phyloP scores from a whole-genome alignment of 2,888 invertebrate genomes.

The Noctua pronuba region DNA sequence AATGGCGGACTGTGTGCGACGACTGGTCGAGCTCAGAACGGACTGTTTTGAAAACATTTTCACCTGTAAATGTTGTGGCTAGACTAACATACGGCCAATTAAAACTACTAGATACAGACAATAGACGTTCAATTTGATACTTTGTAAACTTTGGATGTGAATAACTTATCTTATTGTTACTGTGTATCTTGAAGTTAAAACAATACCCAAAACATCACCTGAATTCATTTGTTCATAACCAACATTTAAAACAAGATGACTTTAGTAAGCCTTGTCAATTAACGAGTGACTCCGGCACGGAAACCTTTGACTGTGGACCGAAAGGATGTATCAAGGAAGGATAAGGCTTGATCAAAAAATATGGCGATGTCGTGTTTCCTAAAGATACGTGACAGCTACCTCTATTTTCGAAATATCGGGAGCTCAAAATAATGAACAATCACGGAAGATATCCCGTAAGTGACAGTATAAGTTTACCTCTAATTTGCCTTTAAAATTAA shows the following conservation, averaged over 20 bases:
- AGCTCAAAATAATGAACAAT: too few species aligned
- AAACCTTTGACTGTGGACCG: neutral
- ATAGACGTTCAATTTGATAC: constrained; percentile 61
- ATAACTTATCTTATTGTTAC: constrained; percentile 23
- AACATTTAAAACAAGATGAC: neutral
- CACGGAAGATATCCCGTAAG: too few species aligned
- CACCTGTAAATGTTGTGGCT: constrained; percentile 69
- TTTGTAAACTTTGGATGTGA: constrained; percentile 67
- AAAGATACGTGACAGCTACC: neutral
- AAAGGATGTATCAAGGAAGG: neutral
- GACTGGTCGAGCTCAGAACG: constrained; percentile 56
- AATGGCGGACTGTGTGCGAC: constrained; percentile 65
- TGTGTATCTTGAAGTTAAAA: constrained; percentile 16
- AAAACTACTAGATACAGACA: constrained; percentile 66
- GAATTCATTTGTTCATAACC: constrained; percentile 6
- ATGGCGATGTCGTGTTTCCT: neutral
- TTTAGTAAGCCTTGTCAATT: neutral
- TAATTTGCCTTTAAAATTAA: neutral
- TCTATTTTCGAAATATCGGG: too few species aligned
- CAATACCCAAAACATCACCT: constrained; percentile 15
- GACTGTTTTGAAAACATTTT: constrained; percentile 71
- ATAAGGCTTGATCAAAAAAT: neutral
- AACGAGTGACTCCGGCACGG: neutral
- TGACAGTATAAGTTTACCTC: too few species aligned
- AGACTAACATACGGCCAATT: constrained; percentile 60